A percentile compares a stretch with the other conserved stretches of the same genome.
These are phyloP conservation scores for Tetramorium bicarinatum DNA, from an alignment of 2,888 invertebrate genomes.

Conservation along the genomic window DNA sequence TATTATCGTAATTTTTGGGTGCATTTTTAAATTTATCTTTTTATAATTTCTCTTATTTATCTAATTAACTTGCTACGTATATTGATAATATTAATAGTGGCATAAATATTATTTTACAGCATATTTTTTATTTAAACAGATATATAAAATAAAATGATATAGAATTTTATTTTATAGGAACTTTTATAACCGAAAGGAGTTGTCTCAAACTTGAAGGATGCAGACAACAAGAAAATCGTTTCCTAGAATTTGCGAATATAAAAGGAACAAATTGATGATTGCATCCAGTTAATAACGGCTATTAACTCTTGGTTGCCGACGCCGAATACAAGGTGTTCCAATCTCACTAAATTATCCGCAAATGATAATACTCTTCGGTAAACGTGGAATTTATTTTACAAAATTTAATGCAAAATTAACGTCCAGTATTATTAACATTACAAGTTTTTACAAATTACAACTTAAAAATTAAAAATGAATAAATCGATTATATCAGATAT, in stretches of 20 bases:
- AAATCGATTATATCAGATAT: not conserved
- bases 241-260: slow-evolving; percentile 73
- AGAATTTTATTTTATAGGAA: not conserved
- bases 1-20: too few relatives aligned
- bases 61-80: too few relatives aligned
- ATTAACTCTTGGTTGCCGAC: slow-evolving; percentile 59
- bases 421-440: not conserved
- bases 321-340: not conserved
- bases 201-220: not conserved
- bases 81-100: too few relatives aligned
- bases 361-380: not conserved
- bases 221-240: slow-evolving; percentile 64
- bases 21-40: too few relatives aligned
- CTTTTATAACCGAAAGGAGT: not conserved
- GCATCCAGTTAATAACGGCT: slow-evolving; percentile 75
- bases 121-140: too few relatives aligned
- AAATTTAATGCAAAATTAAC: not conserved
- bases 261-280: slow-evolving; percentile 64
- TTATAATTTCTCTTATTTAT: too few relatives aligned
- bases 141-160: too few relatives aligned
- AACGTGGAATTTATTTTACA: not conserved
- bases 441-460: not conserved
- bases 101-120: too few relatives aligned
- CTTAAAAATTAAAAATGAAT: not conserved
- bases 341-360: not conserved